Base-by-base conservation (phyloP, 2,113 vertebrate species). In the Rhinoptilus africanus region DNA sequence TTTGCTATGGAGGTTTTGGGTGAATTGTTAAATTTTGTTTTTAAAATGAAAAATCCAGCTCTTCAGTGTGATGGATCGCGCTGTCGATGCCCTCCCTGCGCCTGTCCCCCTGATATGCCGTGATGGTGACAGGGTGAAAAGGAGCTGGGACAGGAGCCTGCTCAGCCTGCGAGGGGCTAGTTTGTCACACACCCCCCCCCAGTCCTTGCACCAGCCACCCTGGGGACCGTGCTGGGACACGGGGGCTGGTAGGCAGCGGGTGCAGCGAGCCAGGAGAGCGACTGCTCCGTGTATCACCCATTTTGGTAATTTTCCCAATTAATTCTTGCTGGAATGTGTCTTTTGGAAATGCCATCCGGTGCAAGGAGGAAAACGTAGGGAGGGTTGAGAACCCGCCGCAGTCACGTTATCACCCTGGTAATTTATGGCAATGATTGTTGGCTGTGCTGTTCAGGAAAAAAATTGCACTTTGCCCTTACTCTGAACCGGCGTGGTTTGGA, bases 101-200 rank as follows among this genome's bases (percentile, higher is more conserved):
- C 69, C 66, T 1, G 24, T 51, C 34, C 23, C 43, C 37, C 2
- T 0, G 0, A 12, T 0, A 4, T 6, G 6, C 60, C 17, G 10
- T 2, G 11, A 34, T 64, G 48, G 60, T 27, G 43, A 11, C 26
- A 30, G 78, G 45, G 54, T 24, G 28, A 10, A 10, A n/a, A 59
- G 34, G 50, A 51, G 82, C 68, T 28, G 62, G 53, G 54, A 4
- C 20, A 23, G 9, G 28, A 84, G 63, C 56, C 56, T 11, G 21
- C 9, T 6, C 41, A 69, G 60, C 19, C 47, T 30, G n/a, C 2
- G 72, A 57, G 63, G 37, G 72, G 39, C 64, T 73, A 63, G n/a
- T 64, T 20, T 45, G 39, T 26, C 88, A 24, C n/a, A n/a, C n/a
- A n/a, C 6, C 16, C 35, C 41, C 6, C 53, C 21, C 41, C 30